Conservation (phyloP, 2,888 invertebrate species). For the Lutraria lutraria region DNA sequence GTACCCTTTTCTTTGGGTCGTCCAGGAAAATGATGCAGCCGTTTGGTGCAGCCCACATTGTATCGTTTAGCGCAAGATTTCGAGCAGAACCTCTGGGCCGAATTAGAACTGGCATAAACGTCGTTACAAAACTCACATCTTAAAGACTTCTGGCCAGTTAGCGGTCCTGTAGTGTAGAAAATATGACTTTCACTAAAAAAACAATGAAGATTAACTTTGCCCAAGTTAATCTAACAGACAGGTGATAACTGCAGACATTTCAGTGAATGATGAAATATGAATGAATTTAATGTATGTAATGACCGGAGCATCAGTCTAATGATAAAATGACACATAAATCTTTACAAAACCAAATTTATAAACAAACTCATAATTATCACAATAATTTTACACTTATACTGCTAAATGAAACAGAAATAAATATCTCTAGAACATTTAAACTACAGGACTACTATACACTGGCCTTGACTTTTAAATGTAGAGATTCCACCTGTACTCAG, state of each 20-base stretch:
- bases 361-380: too few relatives aligned
- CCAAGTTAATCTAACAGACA: neutral
- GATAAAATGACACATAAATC: too few relatives aligned
- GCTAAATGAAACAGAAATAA: neutral
- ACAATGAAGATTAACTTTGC: neutral
- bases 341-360: too few relatives aligned
- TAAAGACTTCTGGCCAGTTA: conserved; percentile 66
- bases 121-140: conserved; percentile 92
- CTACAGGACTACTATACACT: conserved; percentile 15
- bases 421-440: neutral
- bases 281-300: neutral
- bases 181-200: neutral
- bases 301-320: too few relatives aligned
- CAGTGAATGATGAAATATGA: neutral
- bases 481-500: neutral
- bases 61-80: conserved; percentile 91
- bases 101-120: conserved; percentile 89
- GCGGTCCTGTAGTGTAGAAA: conserved; percentile 52
- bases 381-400: too few relatives aligned
- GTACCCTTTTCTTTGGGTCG: conserved; percentile 68
- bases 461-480: conserved; percentile 3
- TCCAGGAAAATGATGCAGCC: conserved; percentile 67
- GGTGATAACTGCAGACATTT: neutral
- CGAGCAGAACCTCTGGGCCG: conserved; percentile 91
- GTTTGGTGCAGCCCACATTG: conserved; percentile 86